A percentile compares a stretch with the other conserved stretches of the same genome.
phyloP scores from a whole-genome alignment of 2,797 vertebrate genomes.

The Moxostoma hubbsi region DNA sequence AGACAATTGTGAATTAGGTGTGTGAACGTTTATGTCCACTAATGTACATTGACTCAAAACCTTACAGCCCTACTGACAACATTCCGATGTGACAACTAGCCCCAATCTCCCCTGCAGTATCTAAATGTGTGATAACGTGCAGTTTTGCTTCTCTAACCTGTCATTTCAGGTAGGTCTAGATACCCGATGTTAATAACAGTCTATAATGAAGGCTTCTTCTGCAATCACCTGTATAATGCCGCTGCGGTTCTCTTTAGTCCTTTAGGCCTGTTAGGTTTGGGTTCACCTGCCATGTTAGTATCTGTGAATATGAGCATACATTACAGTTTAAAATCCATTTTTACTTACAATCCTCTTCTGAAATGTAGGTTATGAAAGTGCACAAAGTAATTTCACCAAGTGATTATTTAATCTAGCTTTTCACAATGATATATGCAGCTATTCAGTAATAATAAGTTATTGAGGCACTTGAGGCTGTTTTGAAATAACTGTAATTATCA shows the following conservation, averaged over 20 bases:
- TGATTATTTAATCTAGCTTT: background rate
- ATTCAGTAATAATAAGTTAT: constrained; percentile 5
- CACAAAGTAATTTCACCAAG: background rate
- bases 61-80: no score
- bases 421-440: constrained; percentile 24
- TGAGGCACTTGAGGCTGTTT: constrained; percentile 13
- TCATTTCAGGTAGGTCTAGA: no score
- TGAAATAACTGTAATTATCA: constrained; percentile 17
- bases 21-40: no score
- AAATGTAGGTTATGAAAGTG: constrained; percentile 4
- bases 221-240: constrained; percentile 85
- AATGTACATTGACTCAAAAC: no score
- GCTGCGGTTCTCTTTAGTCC: constrained; percentile 88
- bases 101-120: no score
- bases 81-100: no score
- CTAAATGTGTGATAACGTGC: no score
- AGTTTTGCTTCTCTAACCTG: no score
- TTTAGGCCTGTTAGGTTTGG: constrained; percentile 89
- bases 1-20: no score
- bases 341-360: background rate
- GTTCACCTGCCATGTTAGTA: constrained; percentile 96
- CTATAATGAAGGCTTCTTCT: no score
- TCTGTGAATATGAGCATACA: constrained; percentile 73
- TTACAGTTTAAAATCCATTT: background rate
- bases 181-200: no score